Conservation (phyloP, 2,797 vertebrate genomes). For the Alectoris magna region DNA sequence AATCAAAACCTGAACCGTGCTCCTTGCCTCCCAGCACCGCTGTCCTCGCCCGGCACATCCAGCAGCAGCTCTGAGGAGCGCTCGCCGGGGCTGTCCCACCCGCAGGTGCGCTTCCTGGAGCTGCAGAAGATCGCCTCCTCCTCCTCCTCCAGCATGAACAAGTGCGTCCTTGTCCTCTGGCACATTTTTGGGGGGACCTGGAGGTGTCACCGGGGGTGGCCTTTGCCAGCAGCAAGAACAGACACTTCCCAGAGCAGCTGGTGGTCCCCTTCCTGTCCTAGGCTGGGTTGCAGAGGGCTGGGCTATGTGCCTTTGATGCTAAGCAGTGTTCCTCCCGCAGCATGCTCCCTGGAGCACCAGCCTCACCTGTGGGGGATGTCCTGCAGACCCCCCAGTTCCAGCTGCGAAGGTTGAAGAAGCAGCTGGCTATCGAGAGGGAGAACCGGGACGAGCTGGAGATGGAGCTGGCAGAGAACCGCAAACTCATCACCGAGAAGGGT, state of each 20-base stretch:
- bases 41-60: constrained; percentile 39
- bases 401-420: constrained; percentile 86
- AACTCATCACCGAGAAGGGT: constrained; percentile 88
- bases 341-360: constrained; percentile 60
- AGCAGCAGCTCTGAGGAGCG: constrained; percentile 76
- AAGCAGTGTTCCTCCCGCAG: background rate
- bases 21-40: background rate
- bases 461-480: constrained; percentile 83
- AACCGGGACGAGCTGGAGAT: constrained; percentile 88
- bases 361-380: constrained; percentile 90
- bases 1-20: rapidly evolving
- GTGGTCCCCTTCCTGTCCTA: too few relatives aligned
- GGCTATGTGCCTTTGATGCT: background rate
- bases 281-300: background rate
- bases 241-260: background rate
- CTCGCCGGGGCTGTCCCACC: constrained; percentile 79
- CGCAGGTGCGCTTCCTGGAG: constrained; percentile 85
- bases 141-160: constrained; percentile 76
- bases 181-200: rapidly evolving
- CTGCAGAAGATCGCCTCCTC: constrained; percentile 87
- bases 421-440: constrained; percentile 85
- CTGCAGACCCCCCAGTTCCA: constrained; percentile 95
- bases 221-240: too few relatives aligned
- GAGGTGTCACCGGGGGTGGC: rapidly evolving
- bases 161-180: constrained; percentile 42